Evolutionary conservation across 2,888 invertebrate species (phyloP), one percentile per base, ranked within the genome.

Genomic region (Dermolepida albohirtum): DNA sequence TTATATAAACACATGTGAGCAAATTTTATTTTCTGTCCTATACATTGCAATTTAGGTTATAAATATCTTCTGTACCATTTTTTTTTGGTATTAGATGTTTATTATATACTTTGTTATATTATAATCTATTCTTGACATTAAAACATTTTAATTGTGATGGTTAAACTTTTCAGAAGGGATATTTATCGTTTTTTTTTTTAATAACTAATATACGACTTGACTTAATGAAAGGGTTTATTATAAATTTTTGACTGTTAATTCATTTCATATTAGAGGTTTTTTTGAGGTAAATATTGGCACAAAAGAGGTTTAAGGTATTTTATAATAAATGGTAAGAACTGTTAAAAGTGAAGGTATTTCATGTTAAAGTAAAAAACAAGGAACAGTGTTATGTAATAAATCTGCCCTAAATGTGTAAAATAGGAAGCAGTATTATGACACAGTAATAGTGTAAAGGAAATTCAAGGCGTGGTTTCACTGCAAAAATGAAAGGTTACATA

Each of bases 121-220:
- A 27, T 59, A 54, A 29, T 62, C 14, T 62, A 10, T 49, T 62
- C 17, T 34, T 54, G 54, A 54, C 59, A 62, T 6, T 59, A 67
- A 59, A 57, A 50, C 52, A 41, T 66, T 65, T 69, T 69, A 69
- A 69, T 69, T 59, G 52, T 66, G 40, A 68, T 72, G 71, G 72
- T 74, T 74, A 71, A 72, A 74, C 72, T 73, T 74, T 74, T 74
- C 74, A 74, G 74, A 73, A 73, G 72, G 72, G 63, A 70, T 67
- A 54, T 63, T 67, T 68, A 66, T 70, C 64, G 51, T 67, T 59
- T 69, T 66, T 34, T n/a, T n/a, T 67, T 29, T 68, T 55, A 64
- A 40, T 64, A 68, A 64, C 49, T 64, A 55, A 54, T 68, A 27
- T 68, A 55, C 50, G 64, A 68, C 68, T 64, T 68, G 68, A 64